Evolutionary conservation across 2,888 invertebrate genomes (phyloP).

Genomic region (Aporophyla nigra): DNA sequence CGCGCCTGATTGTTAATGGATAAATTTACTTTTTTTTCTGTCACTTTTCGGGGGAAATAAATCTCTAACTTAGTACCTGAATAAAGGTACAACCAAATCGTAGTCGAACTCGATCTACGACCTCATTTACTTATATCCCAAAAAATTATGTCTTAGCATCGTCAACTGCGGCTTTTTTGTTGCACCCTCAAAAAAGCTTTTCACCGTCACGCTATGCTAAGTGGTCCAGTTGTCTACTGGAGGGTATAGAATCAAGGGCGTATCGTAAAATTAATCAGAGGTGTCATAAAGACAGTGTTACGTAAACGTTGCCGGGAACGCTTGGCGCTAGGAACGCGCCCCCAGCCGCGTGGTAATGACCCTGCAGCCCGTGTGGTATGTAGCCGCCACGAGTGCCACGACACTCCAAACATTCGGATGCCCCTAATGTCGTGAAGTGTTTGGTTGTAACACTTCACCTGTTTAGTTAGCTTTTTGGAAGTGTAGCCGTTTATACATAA

Average conservation of each 20-base stretch:
- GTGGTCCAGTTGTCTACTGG: conserved; percentile 36
- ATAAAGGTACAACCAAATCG: neutral
- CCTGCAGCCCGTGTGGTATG: conserved; percentile 75
- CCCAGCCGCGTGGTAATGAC: conserved; percentile 81
- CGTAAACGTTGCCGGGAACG: conserved; percentile 73
- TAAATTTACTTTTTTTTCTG: no score
- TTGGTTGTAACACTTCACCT: conserved; percentile 10
- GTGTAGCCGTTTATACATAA: neutral
- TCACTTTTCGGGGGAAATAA: neutral
- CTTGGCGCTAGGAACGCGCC: conserved; percentile 73
- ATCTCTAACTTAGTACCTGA: neutral
- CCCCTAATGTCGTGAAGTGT: conserved; percentile 23
- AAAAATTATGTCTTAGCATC: neutral
- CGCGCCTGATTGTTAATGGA: no score
- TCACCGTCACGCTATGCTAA: conserved; percentile 12
- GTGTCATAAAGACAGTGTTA: conserved; percentile 76
- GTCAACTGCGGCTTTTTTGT: neutral
- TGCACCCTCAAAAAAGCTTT: neutral
- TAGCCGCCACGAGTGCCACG: conserved; percentile 56
- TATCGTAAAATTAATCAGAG: conserved; percentile 72
- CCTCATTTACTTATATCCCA: neutral
- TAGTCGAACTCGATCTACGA: neutral
- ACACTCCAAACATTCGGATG: conserved; percentile 41
- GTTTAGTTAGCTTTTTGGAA: neutral
- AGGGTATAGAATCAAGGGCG: conserved; percentile 69